Conservation (phyloP, 2,113 vertebrate genomes). For the Lynx canadensis region DNA sequence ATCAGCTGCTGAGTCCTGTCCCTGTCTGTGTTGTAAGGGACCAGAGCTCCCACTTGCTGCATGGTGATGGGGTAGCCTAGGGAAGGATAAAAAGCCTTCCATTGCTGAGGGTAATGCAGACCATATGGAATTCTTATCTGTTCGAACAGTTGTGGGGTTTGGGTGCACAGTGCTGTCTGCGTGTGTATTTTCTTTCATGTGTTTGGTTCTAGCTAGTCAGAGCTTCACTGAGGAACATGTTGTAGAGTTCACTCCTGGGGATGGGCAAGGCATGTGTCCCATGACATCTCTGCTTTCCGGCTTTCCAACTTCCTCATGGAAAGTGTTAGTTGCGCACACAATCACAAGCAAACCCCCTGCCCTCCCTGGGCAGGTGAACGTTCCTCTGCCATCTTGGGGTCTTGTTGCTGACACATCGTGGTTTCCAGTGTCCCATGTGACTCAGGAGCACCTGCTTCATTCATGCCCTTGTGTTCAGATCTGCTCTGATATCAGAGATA, state of each 20-base stretch:
- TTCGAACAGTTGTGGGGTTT: neutral
- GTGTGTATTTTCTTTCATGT: neutral
- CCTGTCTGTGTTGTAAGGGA: neutral
- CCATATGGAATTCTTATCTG: neutral
- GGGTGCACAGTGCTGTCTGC: neutral
- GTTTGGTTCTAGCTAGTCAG: neutral
- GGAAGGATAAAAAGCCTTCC: neutral
- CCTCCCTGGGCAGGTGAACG: accelerated
- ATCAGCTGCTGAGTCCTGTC: neutral
- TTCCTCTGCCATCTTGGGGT: neutral
- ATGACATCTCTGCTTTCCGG: neutral
- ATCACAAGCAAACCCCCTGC: neutral
- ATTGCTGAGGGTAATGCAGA: neutral
- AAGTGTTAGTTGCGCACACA: neutral
- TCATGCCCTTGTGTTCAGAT: neutral
- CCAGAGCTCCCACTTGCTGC: neutral
- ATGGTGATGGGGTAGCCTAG: neutral
- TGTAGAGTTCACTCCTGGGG: neutral
- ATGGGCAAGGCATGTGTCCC: neutral
- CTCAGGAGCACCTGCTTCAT: neutral
- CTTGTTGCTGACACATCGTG: neutral
- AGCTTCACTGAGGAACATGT: neutral
- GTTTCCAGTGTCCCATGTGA: neutral
- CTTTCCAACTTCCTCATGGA: neutral
- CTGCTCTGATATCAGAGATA: neutral